Evolutionary conservation across 2,113 vertebrate genomes (phyloP).

Genomic region (Cervus canadensis): DNA sequence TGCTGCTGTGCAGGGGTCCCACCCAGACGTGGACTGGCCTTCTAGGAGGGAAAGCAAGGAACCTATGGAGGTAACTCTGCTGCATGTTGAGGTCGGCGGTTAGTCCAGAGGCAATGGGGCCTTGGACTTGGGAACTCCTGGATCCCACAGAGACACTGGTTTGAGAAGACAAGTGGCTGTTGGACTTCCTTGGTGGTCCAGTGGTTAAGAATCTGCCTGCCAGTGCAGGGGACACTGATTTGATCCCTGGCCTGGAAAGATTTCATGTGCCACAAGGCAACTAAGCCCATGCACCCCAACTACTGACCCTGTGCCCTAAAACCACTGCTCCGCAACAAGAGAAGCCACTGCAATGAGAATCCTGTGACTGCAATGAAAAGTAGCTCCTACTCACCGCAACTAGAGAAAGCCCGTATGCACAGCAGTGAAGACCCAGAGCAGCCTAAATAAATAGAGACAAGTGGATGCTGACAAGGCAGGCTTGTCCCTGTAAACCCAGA

Average conservation of each 20-base stretch:
- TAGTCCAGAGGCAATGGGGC: background rate
- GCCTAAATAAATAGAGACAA: background rate
- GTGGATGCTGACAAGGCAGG: background rate
- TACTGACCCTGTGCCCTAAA: background rate
- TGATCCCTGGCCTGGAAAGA: background rate
- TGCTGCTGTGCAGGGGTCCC: background rate
- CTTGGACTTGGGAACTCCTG: background rate
- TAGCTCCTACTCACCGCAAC: background rate
- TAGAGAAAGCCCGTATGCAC: fast-evolving
- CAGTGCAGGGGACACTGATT: background rate
- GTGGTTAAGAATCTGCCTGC: background rate
- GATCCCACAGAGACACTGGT: background rate
- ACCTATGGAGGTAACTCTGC: fast-evolving
- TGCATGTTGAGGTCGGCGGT: background rate
- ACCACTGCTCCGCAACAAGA: background rate
- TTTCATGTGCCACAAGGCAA: background rate
- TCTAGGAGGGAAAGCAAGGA: background rate
- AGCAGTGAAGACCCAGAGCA: background rate
- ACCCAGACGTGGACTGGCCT: background rate
- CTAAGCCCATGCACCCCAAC: background rate
- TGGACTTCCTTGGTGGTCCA: background rate
- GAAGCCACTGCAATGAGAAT: background rate
- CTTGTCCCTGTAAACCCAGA: background rate
- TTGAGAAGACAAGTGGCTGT: background rate
- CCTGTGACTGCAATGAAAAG: background rate